Conservation (phyloP, 2,797 vertebrate genomes). For the Spea hammondii region DNA sequence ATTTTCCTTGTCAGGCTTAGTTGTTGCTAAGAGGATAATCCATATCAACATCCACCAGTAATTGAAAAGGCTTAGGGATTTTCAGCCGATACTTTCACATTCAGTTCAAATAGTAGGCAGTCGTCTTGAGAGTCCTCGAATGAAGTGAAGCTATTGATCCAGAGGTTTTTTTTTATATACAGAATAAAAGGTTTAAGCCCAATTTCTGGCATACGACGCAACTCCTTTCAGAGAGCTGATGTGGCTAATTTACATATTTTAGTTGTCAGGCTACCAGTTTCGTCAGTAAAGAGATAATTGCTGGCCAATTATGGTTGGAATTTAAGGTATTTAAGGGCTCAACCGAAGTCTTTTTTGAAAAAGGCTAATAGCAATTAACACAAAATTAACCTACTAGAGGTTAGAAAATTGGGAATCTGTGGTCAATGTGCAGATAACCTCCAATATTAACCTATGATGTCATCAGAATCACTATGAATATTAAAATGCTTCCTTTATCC, state of each 20-base stretch:
- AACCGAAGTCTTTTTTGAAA: too few species aligned
- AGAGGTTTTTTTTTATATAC: conserved; percentile 28
- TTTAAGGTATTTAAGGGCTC: too few species aligned
- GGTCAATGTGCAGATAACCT: too few species aligned
- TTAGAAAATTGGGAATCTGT: too few species aligned
- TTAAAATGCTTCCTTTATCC: too few species aligned
- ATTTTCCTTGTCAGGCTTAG: conserved; percentile 34
- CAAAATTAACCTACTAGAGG: too few species aligned
- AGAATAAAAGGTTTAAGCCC: conserved; percentile 34
- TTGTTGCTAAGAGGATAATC: conserved; percentile 51
- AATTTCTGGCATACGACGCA: conserved; percentile 26
- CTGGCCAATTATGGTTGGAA: not conserved
- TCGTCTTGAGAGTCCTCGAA: conserved; percentile 36
- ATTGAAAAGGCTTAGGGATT: conserved; percentile 49
- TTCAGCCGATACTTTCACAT: conserved; percentile 22
- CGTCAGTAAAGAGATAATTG: conserved; percentile 7
- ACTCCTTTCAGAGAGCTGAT: not conserved
- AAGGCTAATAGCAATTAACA: too few species aligned
- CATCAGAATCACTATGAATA: too few species aligned
- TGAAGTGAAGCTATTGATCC: conserved; percentile 47
- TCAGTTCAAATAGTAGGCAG: not conserved
- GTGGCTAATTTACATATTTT: conserved; percentile 26
- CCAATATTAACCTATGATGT: too few species aligned
- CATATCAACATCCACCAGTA: conserved; percentile 48
- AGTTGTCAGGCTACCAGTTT: not conserved